These are phyloP conservation scores for Morus bassanus DNA, from an alignment of 2,797 vertebrate species.

Conservation along the genomic window DNA sequence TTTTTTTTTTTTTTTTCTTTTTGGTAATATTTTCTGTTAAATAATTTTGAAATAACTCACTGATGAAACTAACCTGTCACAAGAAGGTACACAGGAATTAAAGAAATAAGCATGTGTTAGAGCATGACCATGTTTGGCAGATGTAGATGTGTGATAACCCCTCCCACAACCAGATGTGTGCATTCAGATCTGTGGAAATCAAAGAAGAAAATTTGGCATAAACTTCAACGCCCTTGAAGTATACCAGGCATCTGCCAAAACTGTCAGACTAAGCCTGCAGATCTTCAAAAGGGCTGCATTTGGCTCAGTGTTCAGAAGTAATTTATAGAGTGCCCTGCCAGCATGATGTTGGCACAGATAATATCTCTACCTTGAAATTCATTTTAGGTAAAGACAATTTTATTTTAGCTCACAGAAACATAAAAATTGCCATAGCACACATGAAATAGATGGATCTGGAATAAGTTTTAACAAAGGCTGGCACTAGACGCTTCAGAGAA, in stretches of 20 bases:
- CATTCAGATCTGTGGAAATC: slow-evolving; percentile 63
- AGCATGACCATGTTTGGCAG: slow-evolving; percentile 15
- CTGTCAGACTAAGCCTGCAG: slow-evolving; percentile 50
- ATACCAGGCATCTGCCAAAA: slow-evolving; percentile 53
- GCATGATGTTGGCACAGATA: slow-evolving; percentile 9
- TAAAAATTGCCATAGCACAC: neutral
- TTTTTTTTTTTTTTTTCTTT: neutral
- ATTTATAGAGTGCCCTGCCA: slow-evolving; percentile 22
- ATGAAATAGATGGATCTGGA: neutral
- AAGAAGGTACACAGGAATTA: neutral
- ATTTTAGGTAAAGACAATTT: slow-evolving; percentile 41
- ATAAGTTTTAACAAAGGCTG: neutral
- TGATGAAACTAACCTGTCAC: neutral
- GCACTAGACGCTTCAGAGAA: neutral
- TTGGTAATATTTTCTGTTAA: neutral
- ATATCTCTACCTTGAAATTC: slow-evolving; percentile 49
- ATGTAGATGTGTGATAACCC: slow-evolving; percentile 45
- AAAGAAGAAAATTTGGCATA: slow-evolving; percentile 62
- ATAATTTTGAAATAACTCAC: neutral
- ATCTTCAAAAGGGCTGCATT: slow-evolving; percentile 62
- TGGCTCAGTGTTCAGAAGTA: slow-evolving; percentile 40
- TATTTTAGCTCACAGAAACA: slow-evolving; percentile 30
- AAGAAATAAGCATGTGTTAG: neutral
- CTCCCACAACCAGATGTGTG: slow-evolving; percentile 61
- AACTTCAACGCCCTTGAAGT: slow-evolving; percentile 50